Percentiles rank a stretch among this genome's conserved stretches.
phyloP scores from a whole-genome alignment of 2,113 vertebrate species.

The Callocephalon fimbriatum region DNA sequence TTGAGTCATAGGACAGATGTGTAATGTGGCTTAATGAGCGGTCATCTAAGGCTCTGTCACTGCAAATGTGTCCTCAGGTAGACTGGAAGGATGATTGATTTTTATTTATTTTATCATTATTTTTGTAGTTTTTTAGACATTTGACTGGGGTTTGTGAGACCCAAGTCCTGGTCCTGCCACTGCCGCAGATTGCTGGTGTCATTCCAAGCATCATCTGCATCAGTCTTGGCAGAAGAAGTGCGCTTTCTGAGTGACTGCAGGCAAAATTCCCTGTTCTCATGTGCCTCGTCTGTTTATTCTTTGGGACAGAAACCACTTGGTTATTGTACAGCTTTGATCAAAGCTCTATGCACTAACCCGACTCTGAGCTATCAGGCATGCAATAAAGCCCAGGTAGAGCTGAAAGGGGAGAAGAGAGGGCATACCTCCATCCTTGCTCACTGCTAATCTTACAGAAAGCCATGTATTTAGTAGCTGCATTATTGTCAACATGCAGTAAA shows the following conservation, averaged over 20 bases:
- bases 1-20: neutral
- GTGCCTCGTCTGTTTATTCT: neutral
- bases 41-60: neutral
- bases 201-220: neutral
- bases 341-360: neutral
- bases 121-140: neutral
- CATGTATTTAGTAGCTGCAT: neutral
- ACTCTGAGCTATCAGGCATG: neutral
- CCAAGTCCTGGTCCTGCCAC: neutral
- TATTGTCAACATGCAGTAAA: rapidly evolving
- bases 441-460: neutral
- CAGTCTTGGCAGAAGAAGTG: neutral
- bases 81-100: neutral
- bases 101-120: neutral
- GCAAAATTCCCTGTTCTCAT: neutral
- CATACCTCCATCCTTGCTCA: rapidly evolving
- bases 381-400: neutral
- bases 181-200: neutral
- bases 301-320: neutral
- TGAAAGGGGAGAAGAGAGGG: neutral
- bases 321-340: neutral
- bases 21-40: neutral
- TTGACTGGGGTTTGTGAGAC: neutral
- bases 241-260: neutral
- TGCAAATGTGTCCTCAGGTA: neutral